Evolutionary conservation across 2,888 invertebrate species (phyloP).

Genomic region (Lacanobia oleracea): DNA sequence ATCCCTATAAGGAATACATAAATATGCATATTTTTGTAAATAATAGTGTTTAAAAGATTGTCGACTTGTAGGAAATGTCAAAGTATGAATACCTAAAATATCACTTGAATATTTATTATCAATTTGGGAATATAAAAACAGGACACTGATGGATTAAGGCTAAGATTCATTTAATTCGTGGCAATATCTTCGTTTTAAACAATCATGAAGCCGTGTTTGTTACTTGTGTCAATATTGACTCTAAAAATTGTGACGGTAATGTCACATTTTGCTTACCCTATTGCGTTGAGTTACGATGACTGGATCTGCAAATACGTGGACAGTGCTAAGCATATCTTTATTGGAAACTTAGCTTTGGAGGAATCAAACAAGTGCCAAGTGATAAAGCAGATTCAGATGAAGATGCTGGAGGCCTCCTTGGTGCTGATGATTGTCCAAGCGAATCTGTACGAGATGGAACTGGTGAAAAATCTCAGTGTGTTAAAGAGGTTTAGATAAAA

Average conservation of each 20-base stretch:
- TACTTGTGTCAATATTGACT: background rate
- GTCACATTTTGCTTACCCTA: background rate
- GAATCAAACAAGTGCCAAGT: background rate
- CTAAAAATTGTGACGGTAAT: background rate
- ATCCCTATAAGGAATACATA: too few relatives aligned
- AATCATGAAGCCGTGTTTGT: conserved; percentile 17
- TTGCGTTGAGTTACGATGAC: background rate
- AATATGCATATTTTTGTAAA: too few relatives aligned
- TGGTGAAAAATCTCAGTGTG: background rate
- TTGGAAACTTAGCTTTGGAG: background rate
- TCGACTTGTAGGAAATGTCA: too few relatives aligned
- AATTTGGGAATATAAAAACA: too few relatives aligned
- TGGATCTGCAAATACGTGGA: conserved; percentile 23
- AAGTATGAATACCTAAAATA: too few relatives aligned
- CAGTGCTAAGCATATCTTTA: background rate
- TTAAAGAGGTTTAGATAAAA: too few relatives aligned
- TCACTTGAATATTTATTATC: too few relatives aligned
- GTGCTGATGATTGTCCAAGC: too few relatives aligned
- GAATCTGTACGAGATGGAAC: too few relatives aligned
- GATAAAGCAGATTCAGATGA: background rate
- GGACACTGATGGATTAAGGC: too few relatives aligned
- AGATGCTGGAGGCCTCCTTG: background rate
- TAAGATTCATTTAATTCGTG: background rate
- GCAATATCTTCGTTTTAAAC: background rate
- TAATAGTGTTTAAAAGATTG: too few relatives aligned